Evolutionary conservation across 2,888 invertebrate genomes (phyloP), one percentile per base, ranked within the genome.

Genomic region (Ormia ochracea): DNA sequence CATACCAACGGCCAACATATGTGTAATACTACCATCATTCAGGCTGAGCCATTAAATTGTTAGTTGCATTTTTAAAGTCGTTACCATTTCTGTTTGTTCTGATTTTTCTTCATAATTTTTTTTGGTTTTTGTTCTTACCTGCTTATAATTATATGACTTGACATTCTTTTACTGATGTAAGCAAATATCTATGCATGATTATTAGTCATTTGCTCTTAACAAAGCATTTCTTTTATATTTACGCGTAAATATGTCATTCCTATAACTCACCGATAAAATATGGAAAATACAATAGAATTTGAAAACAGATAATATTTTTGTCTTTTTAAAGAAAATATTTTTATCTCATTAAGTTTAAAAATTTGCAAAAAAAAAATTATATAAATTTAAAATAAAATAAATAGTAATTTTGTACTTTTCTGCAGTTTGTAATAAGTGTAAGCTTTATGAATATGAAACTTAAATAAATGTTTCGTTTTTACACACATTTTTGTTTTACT

Each of bases 171-270:
- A 72, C 26, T 21, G 58, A 43, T 36, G 59, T 74, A 76, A 68
- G 54, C 56, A 31, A 61, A 56, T 72, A 75, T 45, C 36, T 54
- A 76, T 75, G 68, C 45, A 63, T 68, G 56, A 50, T 36, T 72
- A 63, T 68, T 72, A 66, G 76, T 75, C 63, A 43, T 50, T 48
- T 65, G 50, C 52, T 52, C 28, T 41, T 59, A 26, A 45, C 33
- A 68, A 50, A 41, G 19, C 63, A 63, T 65, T 66, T 63, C 36
- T 41, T 36, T 73, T 28, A 56, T 48, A 52, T 56, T 12, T n/a
- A 33, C 38, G 14, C 2, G 28, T 10, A 68, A 58, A 21, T 50
- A 68, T 69, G 52, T 59, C 72, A 77, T 77, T 73, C 63, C 77
- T 63, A 33, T 21, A 48, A n/a, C 21, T 76, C 56, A 63, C 66